Evolutionary conservation across 2,888 invertebrate species (phyloP).

Genomic region (Caenorhabditis plicata): DNA sequence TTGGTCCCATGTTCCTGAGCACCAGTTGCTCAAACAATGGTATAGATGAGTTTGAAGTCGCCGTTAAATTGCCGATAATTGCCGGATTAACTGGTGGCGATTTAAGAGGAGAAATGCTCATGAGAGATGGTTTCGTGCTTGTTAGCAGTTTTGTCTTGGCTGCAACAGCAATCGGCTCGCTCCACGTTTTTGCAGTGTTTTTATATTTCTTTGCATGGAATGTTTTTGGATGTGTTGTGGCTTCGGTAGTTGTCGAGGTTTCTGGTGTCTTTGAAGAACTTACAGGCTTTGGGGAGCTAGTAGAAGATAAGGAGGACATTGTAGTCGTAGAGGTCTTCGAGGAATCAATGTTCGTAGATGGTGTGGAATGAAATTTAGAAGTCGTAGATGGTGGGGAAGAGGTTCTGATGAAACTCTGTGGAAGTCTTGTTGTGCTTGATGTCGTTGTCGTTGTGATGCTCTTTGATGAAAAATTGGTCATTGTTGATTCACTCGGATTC

Average conservation of each 20-base stretch:
- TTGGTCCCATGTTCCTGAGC: too few relatives aligned
- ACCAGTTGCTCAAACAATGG: too few relatives aligned
- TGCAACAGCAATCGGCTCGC: too few relatives aligned
- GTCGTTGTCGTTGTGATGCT: not conserved
- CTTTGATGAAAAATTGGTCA: not conserved
- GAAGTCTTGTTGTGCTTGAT: not conserved
- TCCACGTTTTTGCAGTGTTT: too few relatives aligned
- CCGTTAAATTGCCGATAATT: too few relatives aligned
- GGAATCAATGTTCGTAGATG: not conserved
- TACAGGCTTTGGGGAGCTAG: not conserved
- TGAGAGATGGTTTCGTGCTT: too few relatives aligned
- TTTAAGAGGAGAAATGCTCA: too few relatives aligned
- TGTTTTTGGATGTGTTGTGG: not conserved
- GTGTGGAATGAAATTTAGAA: not conserved
- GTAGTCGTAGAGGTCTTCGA: not conserved
- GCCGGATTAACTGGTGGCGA: too few relatives aligned
- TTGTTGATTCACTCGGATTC: not conserved
- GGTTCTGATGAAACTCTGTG: too few relatives aligned
- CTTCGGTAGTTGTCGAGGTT: not conserved
- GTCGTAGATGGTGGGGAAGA: not conserved
- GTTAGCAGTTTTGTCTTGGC: too few relatives aligned
- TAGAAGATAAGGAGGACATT: not conserved
- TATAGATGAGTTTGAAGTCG: too few relatives aligned
- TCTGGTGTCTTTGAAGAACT: not conserved
- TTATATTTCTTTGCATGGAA: too few relatives aligned